Base-by-base conservation (phyloP, 2,113 vertebrate genomes). In the Corythoichthys intestinalis region DNA sequence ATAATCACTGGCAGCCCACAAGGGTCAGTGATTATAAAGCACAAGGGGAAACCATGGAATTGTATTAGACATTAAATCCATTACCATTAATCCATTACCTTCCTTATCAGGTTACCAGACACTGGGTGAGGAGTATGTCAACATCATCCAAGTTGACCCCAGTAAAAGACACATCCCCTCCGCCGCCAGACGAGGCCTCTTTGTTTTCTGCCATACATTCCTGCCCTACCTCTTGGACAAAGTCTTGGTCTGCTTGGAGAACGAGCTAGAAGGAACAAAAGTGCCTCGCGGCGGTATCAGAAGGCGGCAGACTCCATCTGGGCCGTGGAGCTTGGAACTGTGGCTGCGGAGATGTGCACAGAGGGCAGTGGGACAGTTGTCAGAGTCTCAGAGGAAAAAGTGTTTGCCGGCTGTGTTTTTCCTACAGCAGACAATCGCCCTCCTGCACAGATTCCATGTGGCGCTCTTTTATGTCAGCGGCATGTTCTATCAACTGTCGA, bases 111-210 rank as follows among this genome's bases (percentile, higher is more conserved):
- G 96, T 67, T 95, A 93, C 75, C 97, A 99, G 83, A 98, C 97
- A 0, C 93, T 98, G 17, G 97, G 97, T 0, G 97, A 99, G 67
- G 97, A 99, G 72, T 98, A 98, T 0, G 96, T 96, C 1, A 92
- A 86, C 71, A 81, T 98, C 4, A 37, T 99, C 14, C 96, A 98
- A 83, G 95, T 99, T 11, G 96, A 96, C 79, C 88, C 93, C 0
- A 92, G 87, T 10, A 85, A 73, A 75, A 89, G 73, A 1, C 88
- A 57, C 0, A 88, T 99, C 41, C 97, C 97, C 6, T 93, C 95
- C 0, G 10, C 64, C 35, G 56, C 76, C 35, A 92, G 91, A 8
- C 89, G 96, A 0, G 82, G 88, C 0, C 0, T 86, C 37, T 88
- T 95, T 12, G 46, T 97, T 5, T 58, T 91, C 0, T 81, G 93